Evolutionary conservation across 2,888 invertebrate species (phyloP).

Genomic region (Ochropacha duplaris): DNA sequence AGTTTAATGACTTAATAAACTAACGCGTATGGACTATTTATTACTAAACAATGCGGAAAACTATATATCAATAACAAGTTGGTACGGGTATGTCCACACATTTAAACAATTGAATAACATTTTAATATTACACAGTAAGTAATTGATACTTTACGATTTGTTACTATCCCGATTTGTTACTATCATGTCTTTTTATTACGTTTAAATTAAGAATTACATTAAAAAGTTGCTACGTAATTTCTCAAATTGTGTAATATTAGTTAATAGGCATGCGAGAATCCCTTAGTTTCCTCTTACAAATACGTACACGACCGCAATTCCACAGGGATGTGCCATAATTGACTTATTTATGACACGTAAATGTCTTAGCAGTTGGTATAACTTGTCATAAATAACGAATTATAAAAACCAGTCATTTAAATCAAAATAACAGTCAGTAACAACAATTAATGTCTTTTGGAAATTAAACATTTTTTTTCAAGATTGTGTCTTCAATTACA

Average conservation of each 20-base stretch:
- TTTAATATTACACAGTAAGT: neutral
- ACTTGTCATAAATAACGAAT: too few relatives aligned
- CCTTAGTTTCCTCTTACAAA: neutral
- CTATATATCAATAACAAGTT: neutral
- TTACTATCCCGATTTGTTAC: too few relatives aligned
- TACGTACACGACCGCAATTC: neutral
- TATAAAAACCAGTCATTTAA: too few relatives aligned
- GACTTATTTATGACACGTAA: neutral
- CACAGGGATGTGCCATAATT: neutral
- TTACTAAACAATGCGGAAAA: constrained; percentile 1
- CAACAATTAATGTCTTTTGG: too few relatives aligned
- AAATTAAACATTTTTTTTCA: neutral
- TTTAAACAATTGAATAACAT: neutral
- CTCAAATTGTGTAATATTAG: neutral
- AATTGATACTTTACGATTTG: neutral
- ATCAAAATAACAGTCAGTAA: too few relatives aligned
- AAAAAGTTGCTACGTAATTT: too few relatives aligned
- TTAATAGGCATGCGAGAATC: neutral
- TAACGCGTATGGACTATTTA: neutral
- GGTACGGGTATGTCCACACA: neutral
- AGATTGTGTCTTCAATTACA: neutral
- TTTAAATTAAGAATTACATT: too few relatives aligned
- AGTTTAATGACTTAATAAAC: neutral
- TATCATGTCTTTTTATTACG: too few relatives aligned
- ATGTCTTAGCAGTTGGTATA: neutral